These are phyloP conservation scores for Miltochrista miniata DNA, from an alignment of 2,888 invertebrate genomes.

Conservation along the genomic window DNA sequence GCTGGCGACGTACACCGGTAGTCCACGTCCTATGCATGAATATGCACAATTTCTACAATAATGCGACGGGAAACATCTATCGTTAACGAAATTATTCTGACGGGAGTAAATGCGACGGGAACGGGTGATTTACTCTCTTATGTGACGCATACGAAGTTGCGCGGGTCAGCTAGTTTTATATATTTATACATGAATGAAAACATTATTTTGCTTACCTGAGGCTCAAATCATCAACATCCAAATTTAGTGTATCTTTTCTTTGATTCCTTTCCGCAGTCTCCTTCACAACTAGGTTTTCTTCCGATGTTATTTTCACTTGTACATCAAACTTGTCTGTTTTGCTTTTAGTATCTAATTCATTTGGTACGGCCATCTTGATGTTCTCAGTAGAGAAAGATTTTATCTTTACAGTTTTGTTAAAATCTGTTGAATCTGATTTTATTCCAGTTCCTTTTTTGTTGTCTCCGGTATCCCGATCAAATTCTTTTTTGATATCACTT, in stretches of 20 bases:
- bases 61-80: too few relatives aligned
- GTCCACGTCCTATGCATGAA: too few relatives aligned
- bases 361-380: slow-evolving; percentile 77
- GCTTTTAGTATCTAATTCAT: slow-evolving; percentile 68
- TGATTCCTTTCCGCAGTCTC: slow-evolving; percentile 59
- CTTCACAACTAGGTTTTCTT: slow-evolving; percentile 74
- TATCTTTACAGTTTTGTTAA: slow-evolving; percentile 53
- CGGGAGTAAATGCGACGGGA: too few relatives aligned
- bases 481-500: slow-evolving; percentile 38
- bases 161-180: too few relatives aligned
- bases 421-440: slow-evolving; percentile 42
- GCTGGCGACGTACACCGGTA: too few relatives aligned
- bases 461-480: slow-evolving; percentile 40
- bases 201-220: slow-evolving; percentile 62
- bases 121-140: too few relatives aligned
- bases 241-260: slow-evolving; percentile 72
- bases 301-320: slow-evolving; percentile 77
- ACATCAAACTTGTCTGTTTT: slow-evolving; percentile 78
- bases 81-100: too few relatives aligned
- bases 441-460: slow-evolving; percentile 46
- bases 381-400: slow-evolving; percentile 65
- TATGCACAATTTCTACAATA: too few relatives aligned
- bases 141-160: too few relatives aligned
- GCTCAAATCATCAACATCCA: slow-evolving; percentile 82
- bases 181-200: not conserved